Base-by-base conservation (phyloP, 2,113 vertebrate species). In the Alouatta palliata region DNA sequence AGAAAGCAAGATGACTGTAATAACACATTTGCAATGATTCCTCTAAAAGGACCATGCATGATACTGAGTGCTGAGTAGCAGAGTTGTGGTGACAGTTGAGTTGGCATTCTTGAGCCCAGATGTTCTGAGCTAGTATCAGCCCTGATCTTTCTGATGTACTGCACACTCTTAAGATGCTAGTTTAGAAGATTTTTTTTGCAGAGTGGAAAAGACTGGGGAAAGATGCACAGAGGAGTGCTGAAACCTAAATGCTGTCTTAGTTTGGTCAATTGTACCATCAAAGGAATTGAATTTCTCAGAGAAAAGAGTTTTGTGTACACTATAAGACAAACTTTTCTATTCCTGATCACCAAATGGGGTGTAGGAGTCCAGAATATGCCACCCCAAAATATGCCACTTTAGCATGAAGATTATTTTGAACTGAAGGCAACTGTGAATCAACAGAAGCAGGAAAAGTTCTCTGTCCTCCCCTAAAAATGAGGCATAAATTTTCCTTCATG, bases 1-100 rank as follows among this genome's bases (percentile, higher is more conserved):
- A 92, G 83, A 84, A 84, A 95, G 75, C 25, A 35, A 52, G 70
- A 97, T 81, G 94, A 89, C 90, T 66, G 6, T 30, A 64, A 79
- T 73, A 90, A 68, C 95, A 96, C 3, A 56, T 77, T 87, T 66
- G 14, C 79, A 35, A 79, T 17, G 79, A 90, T n/a, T 87, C 70
- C 64, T 71, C 90, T 56, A 25, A 79, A 86, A 91, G 80, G 37
- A 77, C 30, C 17, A 5, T 2, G 25, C 58, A 23, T 32, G 6
- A 35, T 68, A 68, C 32, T 35, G 0, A 0, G 21, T 8, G 10
- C 75, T 21, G 47, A 77, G 56, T 0, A 9, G 83, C 40, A 3
- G 61, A 61, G 40, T 45, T 43, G 58, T 61, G 68, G n/a, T 14
- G 47, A 77, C 32, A 40, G 49, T 30, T 3, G 1, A 17, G 43